These are phyloP conservation scores for Drosophila kuntzei DNA, from an alignment of 2,888 invertebrate genomes.

Conservation along the genomic window DNA sequence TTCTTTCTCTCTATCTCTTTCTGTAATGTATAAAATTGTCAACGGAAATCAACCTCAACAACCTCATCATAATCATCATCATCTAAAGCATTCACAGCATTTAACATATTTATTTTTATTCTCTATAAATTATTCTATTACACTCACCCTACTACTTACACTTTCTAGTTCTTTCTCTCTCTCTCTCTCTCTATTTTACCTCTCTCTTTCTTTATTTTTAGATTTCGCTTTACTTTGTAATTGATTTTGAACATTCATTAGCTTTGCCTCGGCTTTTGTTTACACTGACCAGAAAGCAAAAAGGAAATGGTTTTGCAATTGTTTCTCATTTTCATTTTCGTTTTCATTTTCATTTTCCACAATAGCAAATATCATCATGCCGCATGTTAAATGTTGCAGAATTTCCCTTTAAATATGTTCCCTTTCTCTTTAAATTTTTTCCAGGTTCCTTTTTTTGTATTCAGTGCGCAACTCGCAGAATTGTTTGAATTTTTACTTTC, in stretches of 20 bases:
- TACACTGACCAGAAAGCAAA: constrained; percentile 40
- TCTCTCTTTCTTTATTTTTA: constrained; percentile 14
- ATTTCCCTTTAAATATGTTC: constrained; percentile 63
- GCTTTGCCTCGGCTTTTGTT: constrained; percentile 45
- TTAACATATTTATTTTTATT: constrained; percentile 75
- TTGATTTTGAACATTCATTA: constrained; percentile 79
- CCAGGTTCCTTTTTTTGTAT: constrained; percentile 25
- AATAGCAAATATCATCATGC: constrained; percentile 41
- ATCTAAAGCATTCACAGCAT: constrained; percentile 30
- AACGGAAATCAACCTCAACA: constrained; percentile 52
- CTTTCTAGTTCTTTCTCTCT: not conserved
- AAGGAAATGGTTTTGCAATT: constrained; percentile 40
- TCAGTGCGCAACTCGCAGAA: constrained; percentile 41
- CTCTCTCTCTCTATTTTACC: constrained; percentile 27
- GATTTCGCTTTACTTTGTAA: constrained; percentile 53
- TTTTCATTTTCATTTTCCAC: constrained; percentile 37
- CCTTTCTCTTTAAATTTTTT: constrained; percentile 10
- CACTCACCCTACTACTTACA: not conserved
- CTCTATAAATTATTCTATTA: constrained; percentile 15
- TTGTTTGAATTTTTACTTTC: constrained; percentile 79
- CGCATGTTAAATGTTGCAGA: constrained; percentile 73
- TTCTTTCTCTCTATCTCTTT: constrained; percentile 6
- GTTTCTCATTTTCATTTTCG: constrained; percentile 33
- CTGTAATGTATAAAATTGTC: constrained; percentile 49
- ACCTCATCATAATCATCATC: constrained; percentile 10